Evolutionary conservation across 2,797 vertebrate genomes (phyloP).

Genomic region (Anolis apletophallus): DNA sequence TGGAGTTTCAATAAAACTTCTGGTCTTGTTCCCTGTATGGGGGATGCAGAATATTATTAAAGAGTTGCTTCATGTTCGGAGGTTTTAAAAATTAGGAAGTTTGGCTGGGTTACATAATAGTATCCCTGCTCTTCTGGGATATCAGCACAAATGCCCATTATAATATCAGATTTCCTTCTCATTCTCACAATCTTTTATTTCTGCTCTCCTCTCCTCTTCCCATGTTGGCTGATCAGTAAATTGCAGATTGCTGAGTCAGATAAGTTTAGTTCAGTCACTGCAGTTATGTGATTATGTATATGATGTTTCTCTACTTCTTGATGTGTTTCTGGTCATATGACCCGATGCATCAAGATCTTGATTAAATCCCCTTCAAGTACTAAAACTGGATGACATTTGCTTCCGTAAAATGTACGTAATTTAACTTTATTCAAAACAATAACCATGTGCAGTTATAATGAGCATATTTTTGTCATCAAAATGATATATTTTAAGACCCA

Average conservation of each 20-base stretch:
- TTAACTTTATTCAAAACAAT: background rate
- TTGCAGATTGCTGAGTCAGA: background rate
- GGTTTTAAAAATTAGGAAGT: background rate
- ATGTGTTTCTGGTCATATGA: too few species aligned
- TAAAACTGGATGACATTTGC: too few species aligned
- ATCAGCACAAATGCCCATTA: background rate
- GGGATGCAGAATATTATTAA: background rate
- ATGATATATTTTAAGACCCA: too few species aligned
- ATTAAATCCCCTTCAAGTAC: too few species aligned
- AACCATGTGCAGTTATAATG: background rate
- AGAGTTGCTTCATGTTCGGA: background rate
- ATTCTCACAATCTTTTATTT: background rate
- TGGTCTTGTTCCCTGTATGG: background rate
- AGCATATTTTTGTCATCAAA: too few species aligned
- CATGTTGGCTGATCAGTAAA: background rate
- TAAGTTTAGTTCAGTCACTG: background rate
- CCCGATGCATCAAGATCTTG: too few species aligned
- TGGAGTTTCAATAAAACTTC: background rate
- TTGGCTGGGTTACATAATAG: background rate
- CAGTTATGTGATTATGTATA: background rate
- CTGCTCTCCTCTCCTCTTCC: background rate
- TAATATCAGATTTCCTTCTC: background rate
- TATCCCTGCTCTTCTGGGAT: background rate
- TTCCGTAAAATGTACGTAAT: background rate
- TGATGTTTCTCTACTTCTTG: background rate